A percentile compares a stretch with the other conserved stretches of the same genome.
Conservation (phyloP, 2,113 vertebrate genomes). For the Papio anubis region DNA sequence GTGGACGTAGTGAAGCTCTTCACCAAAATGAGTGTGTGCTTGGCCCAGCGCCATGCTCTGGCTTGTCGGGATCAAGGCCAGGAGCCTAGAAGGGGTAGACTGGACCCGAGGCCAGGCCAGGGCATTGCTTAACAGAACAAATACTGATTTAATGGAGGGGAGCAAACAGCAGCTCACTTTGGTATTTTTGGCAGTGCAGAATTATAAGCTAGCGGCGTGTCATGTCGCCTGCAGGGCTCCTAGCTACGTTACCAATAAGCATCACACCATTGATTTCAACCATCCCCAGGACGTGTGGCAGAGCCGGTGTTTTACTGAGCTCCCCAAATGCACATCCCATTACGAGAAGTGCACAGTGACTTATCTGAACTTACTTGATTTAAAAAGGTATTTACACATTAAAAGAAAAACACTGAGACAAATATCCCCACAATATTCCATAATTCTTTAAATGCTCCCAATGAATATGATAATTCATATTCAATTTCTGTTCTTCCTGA, state of each 20-base stretch:
- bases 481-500: neutral
- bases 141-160: neutral
- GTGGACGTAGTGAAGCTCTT: neutral
- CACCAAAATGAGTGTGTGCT: rapidly evolving
- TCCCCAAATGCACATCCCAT: rapidly evolving
- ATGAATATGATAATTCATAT: rapidly evolving
- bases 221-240: rapidly evolving
- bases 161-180: neutral
- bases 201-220: rapidly evolving
- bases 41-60: rapidly evolving
- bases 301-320: rapidly evolving
- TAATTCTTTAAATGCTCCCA: neutral
- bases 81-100: rapidly evolving
- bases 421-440: rapidly evolving
- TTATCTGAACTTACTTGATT: neutral
- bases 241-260: rapidly evolving
- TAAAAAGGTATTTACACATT: neutral
- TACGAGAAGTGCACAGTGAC: rapidly evolving
- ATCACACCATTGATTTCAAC: rapidly evolving
- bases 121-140: neutral
- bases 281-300: rapidly evolving
- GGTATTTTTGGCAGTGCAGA: neutral
- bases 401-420: too few species aligned
- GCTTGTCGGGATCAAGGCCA: neutral
- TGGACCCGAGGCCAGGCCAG: rapidly evolving